These are phyloP conservation scores for Fistularia tabacaria DNA, from an alignment of 2,797 vertebrate species.

Conservation along the genomic window DNA sequence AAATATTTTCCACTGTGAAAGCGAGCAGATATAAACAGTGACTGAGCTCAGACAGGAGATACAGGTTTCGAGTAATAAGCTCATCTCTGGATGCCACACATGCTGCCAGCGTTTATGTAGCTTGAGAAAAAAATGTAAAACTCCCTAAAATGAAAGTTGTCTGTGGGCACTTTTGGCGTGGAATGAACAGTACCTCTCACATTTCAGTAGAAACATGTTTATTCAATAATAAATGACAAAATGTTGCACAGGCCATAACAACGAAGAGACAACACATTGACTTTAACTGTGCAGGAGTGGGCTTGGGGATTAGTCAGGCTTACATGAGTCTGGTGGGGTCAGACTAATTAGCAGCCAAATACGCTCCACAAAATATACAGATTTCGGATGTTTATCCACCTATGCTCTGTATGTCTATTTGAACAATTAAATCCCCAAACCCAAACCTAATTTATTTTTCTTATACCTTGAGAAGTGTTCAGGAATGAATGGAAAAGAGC, in stretches of 20 bases:
- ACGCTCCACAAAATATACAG: slow-evolving; percentile 19
- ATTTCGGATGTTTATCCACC: slow-evolving; percentile 7
- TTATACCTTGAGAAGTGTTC: too few species aligned
- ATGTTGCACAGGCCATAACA: too few species aligned
- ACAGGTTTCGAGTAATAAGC: slow-evolving; percentile 22
- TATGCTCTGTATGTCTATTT: too few species aligned
- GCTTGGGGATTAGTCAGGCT: slow-evolving; percentile 53
- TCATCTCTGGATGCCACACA: slow-evolving; percentile 27
- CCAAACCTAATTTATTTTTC: too few species aligned
- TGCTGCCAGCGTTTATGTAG: slow-evolving; percentile 14
- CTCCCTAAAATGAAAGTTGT: neutral
- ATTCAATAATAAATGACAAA: too few species aligned
- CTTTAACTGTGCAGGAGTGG: neutral
- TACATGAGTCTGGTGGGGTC: slow-evolving; percentile 61
- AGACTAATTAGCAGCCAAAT: slow-evolving; percentile 57
- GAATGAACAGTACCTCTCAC: too few species aligned
- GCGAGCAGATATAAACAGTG: slow-evolving; percentile 48
- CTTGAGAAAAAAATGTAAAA: slow-evolving; percentile 6
- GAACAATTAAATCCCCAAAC: too few species aligned
- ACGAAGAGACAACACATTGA: too few species aligned
- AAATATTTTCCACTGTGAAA: slow-evolving; percentile 60
- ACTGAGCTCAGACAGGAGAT: slow-evolving; percentile 43
- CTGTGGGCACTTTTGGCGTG: too few species aligned
- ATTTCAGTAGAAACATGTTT: too few species aligned
- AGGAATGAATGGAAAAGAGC: too few species aligned